Evolutionary conservation across 1,140 invertebrate genomes (phyloP).

Genomic region (Drosophila sulfurigaster): DNA sequence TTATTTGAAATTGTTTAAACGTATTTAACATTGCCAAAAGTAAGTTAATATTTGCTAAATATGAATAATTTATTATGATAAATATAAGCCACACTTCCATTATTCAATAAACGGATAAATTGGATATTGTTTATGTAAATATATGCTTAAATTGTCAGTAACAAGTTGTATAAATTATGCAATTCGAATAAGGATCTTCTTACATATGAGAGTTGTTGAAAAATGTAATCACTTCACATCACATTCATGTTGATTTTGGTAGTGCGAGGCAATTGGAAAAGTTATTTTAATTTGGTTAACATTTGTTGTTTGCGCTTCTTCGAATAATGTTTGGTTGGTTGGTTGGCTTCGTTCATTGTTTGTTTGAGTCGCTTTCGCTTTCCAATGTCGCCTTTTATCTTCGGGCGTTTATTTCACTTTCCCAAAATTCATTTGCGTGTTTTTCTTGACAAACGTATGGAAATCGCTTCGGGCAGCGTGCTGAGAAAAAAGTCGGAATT

Average conservation of each 20-base stretch:
- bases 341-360: constrained; percentile 21
- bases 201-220: neutral
- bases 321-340: constrained; percentile 8
- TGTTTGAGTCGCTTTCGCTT: constrained; percentile 23
- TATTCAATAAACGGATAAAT: neutral
- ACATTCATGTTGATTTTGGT: neutral
- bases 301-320: constrained; percentile 27
- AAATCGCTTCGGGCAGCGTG: constrained; percentile 12
- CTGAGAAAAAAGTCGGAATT: constrained; percentile 52
- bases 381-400: constrained; percentile 74
- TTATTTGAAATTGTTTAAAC: too few relatives aligned
- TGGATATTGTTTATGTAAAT: neutral
- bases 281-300: constrained; percentile 20
- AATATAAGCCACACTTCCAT: too few relatives aligned
- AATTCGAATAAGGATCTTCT: neutral
- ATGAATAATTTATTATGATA: too few relatives aligned
- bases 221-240: neutral
- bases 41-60: too few relatives aligned
- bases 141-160: neutral
- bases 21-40: too few relatives aligned
- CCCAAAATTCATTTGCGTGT: constrained; percentile 57
- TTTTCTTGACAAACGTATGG: constrained; percentile 32
- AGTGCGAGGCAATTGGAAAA: constrained; percentile 16
- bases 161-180: neutral
- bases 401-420: constrained; percentile 51